These are phyloP conservation scores for Epirrhoe alternata DNA, from an alignment of 2,888 invertebrate genomes.

Conservation along the genomic window DNA sequence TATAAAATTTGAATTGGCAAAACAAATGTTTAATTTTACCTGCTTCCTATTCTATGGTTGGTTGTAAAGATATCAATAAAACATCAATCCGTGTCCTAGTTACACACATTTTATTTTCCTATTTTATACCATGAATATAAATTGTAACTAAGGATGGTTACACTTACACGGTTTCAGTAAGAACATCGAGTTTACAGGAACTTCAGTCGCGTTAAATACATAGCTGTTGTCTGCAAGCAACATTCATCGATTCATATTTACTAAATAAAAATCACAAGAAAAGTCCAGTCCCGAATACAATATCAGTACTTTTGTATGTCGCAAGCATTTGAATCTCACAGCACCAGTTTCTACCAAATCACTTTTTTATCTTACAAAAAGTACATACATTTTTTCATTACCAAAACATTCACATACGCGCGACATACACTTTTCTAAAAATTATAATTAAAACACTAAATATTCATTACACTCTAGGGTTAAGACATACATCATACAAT, in stretches of 20 bases:
- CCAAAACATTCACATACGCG: conserved; percentile 74
- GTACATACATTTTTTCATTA: conserved; percentile 39
- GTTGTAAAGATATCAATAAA: conserved; percentile 57
- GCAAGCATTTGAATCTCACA: conserved; percentile 80
- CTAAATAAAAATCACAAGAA: conserved; percentile 70
- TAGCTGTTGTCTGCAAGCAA: conserved; percentile 72
- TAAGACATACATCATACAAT: conserved; percentile 79
- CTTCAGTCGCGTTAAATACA: conserved; percentile 77
- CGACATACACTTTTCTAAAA: conserved; percentile 74
- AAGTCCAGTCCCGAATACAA: conserved; percentile 70
- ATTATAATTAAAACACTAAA: conserved; percentile 74
- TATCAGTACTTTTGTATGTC: conserved; percentile 70
- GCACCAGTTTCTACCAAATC: conserved; percentile 74
- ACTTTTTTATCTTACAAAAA: conserved; percentile 44
- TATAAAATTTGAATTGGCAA: conserved; percentile 68
- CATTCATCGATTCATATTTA: conserved; percentile 58
- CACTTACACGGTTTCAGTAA: conserved; percentile 68
- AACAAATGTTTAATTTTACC: conserved; percentile 48
- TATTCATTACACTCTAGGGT: conserved; percentile 66
- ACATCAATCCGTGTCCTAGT: conserved; percentile 75
- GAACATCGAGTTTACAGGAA: conserved; percentile 74
- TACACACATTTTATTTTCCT: conserved; percentile 83
- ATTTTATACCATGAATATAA: conserved; percentile 80
- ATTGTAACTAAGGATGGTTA: conserved; percentile 81
- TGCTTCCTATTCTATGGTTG: neutral